Percentiles rank a stretch among this genome's conserved stretches.
Conservation (phyloP, 1,140 invertebrate genomes). For the Batillaria attramentaria region DNA sequence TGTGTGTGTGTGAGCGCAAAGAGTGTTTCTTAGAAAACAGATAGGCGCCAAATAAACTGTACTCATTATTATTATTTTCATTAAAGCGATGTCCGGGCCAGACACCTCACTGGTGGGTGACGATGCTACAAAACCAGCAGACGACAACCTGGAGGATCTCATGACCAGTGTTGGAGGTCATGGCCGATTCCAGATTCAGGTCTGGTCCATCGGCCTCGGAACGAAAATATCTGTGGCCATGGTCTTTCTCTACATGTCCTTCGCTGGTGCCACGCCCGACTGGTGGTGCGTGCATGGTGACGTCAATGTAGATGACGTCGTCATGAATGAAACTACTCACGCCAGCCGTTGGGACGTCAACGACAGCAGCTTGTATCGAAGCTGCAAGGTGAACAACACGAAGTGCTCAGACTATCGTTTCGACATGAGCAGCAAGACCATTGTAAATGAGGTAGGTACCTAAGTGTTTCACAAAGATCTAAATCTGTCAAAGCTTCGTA, state of each 20-base stretch:
- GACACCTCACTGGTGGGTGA: too few relatives aligned
- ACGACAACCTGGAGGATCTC: not conserved
- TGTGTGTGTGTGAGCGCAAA: too few relatives aligned
- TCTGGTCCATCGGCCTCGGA: constrained; percentile 5
- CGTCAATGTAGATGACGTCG: too few relatives aligned
- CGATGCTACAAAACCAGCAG: too few relatives aligned
- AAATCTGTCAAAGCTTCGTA: too few relatives aligned
- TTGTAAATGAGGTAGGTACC: not conserved
- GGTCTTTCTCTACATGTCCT: constrained; percentile 18
- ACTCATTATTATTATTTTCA: too few relatives aligned
- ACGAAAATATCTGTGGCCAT: not conserved
- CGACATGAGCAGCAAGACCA: not conserved
- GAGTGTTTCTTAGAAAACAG: too few relatives aligned
- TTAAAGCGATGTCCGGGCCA: too few relatives aligned
- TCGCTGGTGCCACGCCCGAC: constrained; percentile 15
- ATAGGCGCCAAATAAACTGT: too few relatives aligned
- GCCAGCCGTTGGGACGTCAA: not conserved
- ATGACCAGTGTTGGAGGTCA: constrained; percentile 3
- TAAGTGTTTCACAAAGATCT: not conserved
- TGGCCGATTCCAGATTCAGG: not conserved
- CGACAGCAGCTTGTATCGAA: not conserved
- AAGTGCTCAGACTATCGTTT: not conserved
- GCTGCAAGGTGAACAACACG: not conserved
- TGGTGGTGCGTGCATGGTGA: constrained; percentile 11
- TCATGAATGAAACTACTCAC: too few relatives aligned